Evolutionary conservation across 2,113 vertebrate species (phyloP), one percentile per base, ranked within the genome.

Genomic region (Equus przewalskii): DNA sequence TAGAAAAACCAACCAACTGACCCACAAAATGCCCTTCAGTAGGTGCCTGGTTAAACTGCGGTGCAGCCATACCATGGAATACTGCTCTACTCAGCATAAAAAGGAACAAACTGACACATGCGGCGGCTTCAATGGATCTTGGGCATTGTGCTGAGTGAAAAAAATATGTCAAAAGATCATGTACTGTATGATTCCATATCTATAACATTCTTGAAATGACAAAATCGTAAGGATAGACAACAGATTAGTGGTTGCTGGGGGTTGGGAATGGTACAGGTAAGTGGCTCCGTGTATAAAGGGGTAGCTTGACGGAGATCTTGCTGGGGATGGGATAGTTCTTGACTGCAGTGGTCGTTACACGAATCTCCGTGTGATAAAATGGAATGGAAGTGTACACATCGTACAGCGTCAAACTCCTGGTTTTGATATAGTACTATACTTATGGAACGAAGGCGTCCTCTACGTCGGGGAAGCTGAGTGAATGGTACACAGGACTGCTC

Each of bases 361-460:
- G 21, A 1, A 8, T 64, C 46, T 49, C 1, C 22, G 28, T 0
- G 5, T 9, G 7, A 21, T 36, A 33, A 46, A 36, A 28, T 21
- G 75, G 49, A n/a, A 10, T 15, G 0, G 11, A 36, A 26, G 36
- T 46, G 30, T 24, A 62, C 30, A 67, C 28, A 44, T 1, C 0
- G 19, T 21, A 15, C 82, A 0, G 0, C 14, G 44, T 73, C 41
- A 0, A 0, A 0, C 46, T 58, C 69, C 76, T 78, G 54, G 24
- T n/a, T n/a, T 67, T 26, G 24, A 9, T 15, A 4, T 5, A 56
- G 13, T 44, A 2, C 41, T 65, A 0, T 16, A 21, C n/a, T 41
- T 11, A 5, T 7, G 19, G 44, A 51, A 67, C 36, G 36, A 41
- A 41, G 36, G 36, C 36, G 36, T 41, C 36, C 36, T 41, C 36